Conservation (phyloP, 2,113 vertebrate genomes). For the Mobula birostris region DNA sequence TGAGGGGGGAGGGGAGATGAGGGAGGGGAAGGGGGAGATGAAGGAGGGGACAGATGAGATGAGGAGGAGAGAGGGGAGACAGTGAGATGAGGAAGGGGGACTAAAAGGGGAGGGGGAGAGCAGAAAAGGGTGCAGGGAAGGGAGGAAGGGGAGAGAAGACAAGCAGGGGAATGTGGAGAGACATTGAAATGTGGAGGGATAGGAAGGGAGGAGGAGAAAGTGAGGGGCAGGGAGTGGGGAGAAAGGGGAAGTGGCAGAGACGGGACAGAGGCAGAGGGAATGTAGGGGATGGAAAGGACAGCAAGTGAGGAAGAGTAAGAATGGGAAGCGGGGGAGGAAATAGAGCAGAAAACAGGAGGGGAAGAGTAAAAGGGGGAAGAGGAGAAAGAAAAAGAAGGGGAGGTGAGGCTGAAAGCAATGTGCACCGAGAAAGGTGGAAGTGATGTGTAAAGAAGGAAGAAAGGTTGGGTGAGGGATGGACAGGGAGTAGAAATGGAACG, state of each 20-base stretch:
- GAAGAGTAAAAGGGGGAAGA: too few relatives aligned
- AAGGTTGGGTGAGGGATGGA: background rate
- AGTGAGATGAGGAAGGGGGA: background rate
- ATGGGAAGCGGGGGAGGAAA: background rate
- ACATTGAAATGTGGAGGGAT: background rate
- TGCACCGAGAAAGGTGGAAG: too few relatives aligned
- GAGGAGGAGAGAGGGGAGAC: background rate
- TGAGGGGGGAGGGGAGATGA: too few relatives aligned
- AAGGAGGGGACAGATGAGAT: background rate
- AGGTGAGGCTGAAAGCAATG: too few relatives aligned
- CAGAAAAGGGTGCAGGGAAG: background rate
- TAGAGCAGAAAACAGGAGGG: background rate
- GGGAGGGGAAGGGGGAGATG: fast-evolving
- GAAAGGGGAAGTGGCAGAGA: background rate
- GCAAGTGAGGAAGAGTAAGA: fast-evolving
- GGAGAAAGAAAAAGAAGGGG: too few relatives aligned
- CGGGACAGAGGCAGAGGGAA: background rate
- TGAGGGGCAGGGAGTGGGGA: background rate
- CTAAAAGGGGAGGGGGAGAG: too few relatives aligned
- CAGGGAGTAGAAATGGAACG: background rate
- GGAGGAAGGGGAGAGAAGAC: background rate
- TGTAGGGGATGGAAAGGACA: too few relatives aligned
- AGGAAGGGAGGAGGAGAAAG: too few relatives aligned
- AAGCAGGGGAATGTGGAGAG: background rate
- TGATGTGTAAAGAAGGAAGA: too few relatives aligned